Conservation (phyloP, 2,797 vertebrate genomes). For the Lophius americanus region DNA sequence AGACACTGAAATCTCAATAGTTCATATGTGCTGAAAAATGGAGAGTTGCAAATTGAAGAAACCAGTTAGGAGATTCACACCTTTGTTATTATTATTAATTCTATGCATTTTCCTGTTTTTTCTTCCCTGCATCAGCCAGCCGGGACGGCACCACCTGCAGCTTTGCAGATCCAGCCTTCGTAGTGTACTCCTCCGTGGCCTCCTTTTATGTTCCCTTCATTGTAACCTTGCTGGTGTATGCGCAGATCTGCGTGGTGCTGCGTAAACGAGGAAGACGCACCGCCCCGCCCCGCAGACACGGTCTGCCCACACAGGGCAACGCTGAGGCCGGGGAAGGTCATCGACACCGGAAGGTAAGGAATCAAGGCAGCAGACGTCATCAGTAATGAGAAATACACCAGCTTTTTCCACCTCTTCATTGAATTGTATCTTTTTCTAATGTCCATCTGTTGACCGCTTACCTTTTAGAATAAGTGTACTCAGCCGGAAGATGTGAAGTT, state of each 20-base stretch:
- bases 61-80: background rate
- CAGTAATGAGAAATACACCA: background rate
- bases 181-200: constrained; percentile 85
- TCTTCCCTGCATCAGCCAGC: constrained; percentile 55
- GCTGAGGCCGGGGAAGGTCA: constrained; percentile 56
- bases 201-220: constrained; percentile 87
- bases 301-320: constrained; percentile 34
- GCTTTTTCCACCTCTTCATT: background rate
- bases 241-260: constrained; percentile 84
- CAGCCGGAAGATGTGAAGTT: constrained; percentile 84
- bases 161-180: constrained; percentile 83
- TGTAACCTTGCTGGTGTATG: constrained; percentile 82
- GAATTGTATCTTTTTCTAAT: no score
- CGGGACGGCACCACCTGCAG: constrained; percentile 79
- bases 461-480: constrained; percentile 80
- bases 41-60: no score
- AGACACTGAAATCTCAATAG: no score
- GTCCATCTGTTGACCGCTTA: background rate
- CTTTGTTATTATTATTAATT: background rate
- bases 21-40: no score
- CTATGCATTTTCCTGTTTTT: background rate
- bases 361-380: background rate
- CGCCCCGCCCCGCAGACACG: constrained; percentile 64
- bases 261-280: constrained; percentile 79
- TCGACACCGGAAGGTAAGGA: constrained; percentile 72